A percentile compares a stretch with the other conserved stretches of the same genome.
These are phyloP conservation scores for Oegoconia quadripuncta DNA, from an alignment of 2,888 invertebrate genomes.

Conservation along the genomic window DNA sequence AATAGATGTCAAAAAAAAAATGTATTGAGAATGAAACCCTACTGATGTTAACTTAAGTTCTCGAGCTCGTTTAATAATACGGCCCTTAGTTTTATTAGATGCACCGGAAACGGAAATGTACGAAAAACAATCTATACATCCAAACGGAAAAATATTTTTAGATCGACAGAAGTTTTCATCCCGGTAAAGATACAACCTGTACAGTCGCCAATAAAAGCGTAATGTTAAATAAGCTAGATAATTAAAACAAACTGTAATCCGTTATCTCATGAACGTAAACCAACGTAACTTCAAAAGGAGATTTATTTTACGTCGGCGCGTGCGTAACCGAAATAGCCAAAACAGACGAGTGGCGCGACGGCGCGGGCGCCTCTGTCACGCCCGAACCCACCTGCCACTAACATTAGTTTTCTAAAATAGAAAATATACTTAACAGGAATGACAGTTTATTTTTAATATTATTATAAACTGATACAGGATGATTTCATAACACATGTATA, in stretches of 20 bases:
- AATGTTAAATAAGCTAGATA: not conserved
- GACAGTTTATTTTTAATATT: conserved; percentile 61
- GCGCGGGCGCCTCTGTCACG: conserved; percentile 31
- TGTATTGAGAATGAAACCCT: too few relatives aligned
- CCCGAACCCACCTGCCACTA: conserved; percentile 58
- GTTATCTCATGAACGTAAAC: conserved; percentile 56
- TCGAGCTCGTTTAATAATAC: too few relatives aligned
- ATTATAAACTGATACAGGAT: too few relatives aligned
- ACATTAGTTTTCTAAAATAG: conserved; percentile 53
- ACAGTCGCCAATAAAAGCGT: not conserved
- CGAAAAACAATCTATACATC: too few relatives aligned
- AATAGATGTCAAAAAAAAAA: too few relatives aligned
- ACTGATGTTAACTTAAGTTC: too few relatives aligned
- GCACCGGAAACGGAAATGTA: too few relatives aligned
- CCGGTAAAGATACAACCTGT: not conserved
- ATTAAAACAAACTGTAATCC: conserved; percentile 36
- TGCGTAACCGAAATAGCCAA: conserved; percentile 43
- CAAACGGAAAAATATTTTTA: too few relatives aligned
- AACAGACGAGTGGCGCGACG: conserved; percentile 27
- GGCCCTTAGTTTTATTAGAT: too few relatives aligned
- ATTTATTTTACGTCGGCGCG: conserved; percentile 48
- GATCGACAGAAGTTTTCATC: not conserved
- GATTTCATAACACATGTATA: too few relatives aligned
- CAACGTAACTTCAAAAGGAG: conserved; percentile 57
- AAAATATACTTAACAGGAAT: conserved; percentile 45